phyloP scores from a whole-genome alignment of 35 echinoderm and acorn worm genomes.

The Anneissia japonica region DNA sequence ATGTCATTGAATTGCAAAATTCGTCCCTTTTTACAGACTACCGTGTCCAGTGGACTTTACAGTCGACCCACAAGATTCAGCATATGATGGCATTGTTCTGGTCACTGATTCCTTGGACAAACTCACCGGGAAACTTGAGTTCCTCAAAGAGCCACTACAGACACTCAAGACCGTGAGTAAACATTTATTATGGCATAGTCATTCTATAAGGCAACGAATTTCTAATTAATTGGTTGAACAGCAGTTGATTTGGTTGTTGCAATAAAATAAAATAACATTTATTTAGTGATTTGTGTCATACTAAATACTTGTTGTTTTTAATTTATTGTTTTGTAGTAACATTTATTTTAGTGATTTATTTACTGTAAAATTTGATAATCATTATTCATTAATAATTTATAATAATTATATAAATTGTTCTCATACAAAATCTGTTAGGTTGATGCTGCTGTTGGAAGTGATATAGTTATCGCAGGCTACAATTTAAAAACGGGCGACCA shows the following conservation, averaged over 20 bases:
- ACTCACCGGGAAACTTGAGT: constrained; percentile 10
- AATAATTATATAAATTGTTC: too few species aligned
- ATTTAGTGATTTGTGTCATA: not conserved
- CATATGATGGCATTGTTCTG: constrained; percentile 28
- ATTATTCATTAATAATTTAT: too few species aligned
- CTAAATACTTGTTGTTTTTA: not conserved
- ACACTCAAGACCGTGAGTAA: constrained; percentile 15
- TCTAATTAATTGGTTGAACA: not conserved
- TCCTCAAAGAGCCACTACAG: constrained; percentile 17
- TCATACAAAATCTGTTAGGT: too few species aligned
- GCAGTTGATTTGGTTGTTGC: not conserved
- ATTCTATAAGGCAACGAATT: too few species aligned
- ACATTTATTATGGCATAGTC: too few species aligned
- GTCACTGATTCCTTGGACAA: constrained; percentile 24
- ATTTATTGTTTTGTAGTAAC: not conserved
- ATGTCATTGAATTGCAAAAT: too few species aligned
- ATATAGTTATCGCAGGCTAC: too few species aligned
- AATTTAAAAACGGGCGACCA: too few species aligned
- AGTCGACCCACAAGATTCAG: constrained; percentile 2
- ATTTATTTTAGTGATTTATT: not conserved
- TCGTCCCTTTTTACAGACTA: constrained; percentile 24
- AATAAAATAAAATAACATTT: not conserved
- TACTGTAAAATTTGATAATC: too few species aligned
- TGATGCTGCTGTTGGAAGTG: not conserved
- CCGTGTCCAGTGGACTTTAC: constrained; percentile 18